phyloP scores from a whole-genome alignment of 2,888 invertebrate genomes.

The Cheilosia vernalis region DNA sequence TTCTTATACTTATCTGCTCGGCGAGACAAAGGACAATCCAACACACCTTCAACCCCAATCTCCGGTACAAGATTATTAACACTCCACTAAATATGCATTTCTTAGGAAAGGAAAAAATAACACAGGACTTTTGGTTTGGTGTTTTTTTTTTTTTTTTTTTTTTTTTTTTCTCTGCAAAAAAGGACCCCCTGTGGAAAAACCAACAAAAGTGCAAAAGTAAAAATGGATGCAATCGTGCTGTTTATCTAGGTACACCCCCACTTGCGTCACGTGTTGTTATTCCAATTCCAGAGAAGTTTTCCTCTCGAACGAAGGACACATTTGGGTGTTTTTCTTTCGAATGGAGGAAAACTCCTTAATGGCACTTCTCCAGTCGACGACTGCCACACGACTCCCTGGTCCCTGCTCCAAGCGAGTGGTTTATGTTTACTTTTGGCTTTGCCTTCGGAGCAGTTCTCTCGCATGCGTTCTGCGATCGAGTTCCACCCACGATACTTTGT shows the following conservation, averaged over 20 bases:
- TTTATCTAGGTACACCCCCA: conserved; percentile 66
- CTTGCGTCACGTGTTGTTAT: conserved; percentile 53
- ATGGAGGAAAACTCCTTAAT: conserved; percentile 66
- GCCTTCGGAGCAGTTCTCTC: conserved; percentile 9
- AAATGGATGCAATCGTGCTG: conserved; percentile 73
- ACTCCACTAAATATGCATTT: conserved; percentile 83
- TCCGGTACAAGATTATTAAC: conserved; percentile 82
- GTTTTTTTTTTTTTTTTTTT: conserved; percentile 17
- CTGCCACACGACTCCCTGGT: conserved; percentile 65
- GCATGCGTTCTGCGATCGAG: conserved; percentile 47
- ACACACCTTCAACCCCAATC: conserved; percentile 72
- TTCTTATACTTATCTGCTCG: conserved; percentile 21
- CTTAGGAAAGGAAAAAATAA: conserved; percentile 75
- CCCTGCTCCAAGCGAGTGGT: conserved; percentile 33
- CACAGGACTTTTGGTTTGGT: conserved; percentile 36
- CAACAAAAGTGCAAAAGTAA: conserved; percentile 69
- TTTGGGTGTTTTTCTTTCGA: conserved; percentile 71
- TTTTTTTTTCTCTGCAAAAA: conserved; percentile 10
- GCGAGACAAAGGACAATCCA: conserved; percentile 43
- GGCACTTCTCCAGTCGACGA: conserved; percentile 69
- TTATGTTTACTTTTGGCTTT: conserved; percentile 61
- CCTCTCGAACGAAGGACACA: conserved; percentile 54
- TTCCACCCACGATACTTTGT: conserved; percentile 42
- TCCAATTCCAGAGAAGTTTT: conserved; percentile 57
- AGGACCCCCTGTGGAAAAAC: conserved; percentile 50